phyloP scores from a whole-genome alignment of 1,140 invertebrate genomes.

The Philopotamus ludificatus region DNA sequence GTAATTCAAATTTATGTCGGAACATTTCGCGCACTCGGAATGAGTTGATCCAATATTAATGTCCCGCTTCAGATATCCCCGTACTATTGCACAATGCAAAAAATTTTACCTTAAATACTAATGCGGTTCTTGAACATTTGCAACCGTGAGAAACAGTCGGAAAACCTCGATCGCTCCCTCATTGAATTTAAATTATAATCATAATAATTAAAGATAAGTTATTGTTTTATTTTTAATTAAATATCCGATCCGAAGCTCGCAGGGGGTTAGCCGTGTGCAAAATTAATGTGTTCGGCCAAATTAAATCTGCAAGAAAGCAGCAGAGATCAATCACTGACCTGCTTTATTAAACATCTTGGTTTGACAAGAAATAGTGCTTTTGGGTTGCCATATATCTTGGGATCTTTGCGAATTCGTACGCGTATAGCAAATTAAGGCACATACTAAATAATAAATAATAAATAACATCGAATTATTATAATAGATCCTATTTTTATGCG shows the following conservation, averaged over 20 bases:
- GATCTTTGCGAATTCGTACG: background rate
- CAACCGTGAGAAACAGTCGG: background rate
- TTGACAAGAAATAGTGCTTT: constrained; percentile 26
- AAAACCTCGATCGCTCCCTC: background rate
- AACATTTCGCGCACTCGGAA: constrained; percentile 28
- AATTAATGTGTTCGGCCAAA: constrained; percentile 20
- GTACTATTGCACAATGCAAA: constrained; percentile 12
- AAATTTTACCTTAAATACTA: background rate
- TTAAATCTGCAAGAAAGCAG: constrained; percentile 11
- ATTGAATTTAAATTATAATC: too few relatives aligned
- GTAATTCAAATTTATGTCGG: constrained; percentile 41
- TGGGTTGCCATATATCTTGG: background rate
- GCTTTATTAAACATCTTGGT: constrained; percentile 40
- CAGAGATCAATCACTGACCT: constrained; percentile 35
- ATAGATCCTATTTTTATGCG: constrained; percentile 5
- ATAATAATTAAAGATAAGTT: too few relatives aligned
- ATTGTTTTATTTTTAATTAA: too few relatives aligned
- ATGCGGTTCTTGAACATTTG: background rate
- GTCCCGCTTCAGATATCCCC: too few relatives aligned
- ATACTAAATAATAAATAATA: background rate
- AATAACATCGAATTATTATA: background rate
- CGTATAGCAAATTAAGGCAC: background rate
- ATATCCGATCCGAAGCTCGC: background rate
- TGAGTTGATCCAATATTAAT: constrained; percentile 23
- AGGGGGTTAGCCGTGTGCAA: background rate